phyloP scores from a whole-genome alignment of 2,113 vertebrate species.

The Phylloscopus trochiloides region DNA sequence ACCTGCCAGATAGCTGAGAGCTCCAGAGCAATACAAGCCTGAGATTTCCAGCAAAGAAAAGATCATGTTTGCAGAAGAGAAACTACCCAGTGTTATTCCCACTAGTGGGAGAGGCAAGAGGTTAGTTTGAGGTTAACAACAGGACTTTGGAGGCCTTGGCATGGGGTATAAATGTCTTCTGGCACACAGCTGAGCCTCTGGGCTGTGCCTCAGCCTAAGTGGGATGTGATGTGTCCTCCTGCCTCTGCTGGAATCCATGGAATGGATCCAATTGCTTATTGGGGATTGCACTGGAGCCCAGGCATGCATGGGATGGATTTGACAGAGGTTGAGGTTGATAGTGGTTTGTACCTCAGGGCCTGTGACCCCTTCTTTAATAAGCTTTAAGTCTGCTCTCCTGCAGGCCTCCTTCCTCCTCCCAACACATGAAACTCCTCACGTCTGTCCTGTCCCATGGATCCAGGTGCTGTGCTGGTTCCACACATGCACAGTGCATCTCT shows the following conservation, averaged over 20 bases:
- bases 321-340: neutral
- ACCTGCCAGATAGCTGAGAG: neutral
- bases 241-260: neutral
- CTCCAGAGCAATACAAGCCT: neutral
- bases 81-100: neutral
- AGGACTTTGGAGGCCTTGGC: neutral
- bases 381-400: neutral
- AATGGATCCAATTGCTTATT: neutral
- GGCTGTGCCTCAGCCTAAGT: neutral
- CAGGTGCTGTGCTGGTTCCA: fast-evolving
- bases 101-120: neutral
- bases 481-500: neutral
- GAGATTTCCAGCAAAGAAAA: neutral
- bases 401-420: neutral
- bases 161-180: neutral
- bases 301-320: neutral
- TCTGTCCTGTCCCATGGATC: neutral
- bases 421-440: neutral
- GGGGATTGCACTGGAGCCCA: neutral
- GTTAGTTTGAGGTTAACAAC: neutral
- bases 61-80: neutral
- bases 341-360: neutral
- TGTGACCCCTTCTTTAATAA: neutral
- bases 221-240: neutral
- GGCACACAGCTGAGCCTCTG: neutral